These are phyloP conservation scores for Drosophila lacertosa DNA, from an alignment of 1,140 invertebrate species.

Conservation along the genomic window DNA sequence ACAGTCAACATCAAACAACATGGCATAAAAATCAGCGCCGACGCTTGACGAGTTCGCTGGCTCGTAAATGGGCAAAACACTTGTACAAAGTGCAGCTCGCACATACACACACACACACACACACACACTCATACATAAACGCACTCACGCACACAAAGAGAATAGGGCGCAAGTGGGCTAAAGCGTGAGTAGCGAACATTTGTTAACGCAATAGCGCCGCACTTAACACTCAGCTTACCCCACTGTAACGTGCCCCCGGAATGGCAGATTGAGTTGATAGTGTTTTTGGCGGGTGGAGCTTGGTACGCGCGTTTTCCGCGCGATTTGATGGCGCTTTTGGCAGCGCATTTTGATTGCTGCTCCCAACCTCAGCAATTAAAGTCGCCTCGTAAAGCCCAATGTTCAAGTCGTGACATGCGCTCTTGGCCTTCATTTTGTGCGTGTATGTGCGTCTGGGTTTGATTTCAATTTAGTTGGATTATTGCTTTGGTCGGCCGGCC, in stretches of 20 bases:
- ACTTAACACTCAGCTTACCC: slow-evolving; percentile 59
- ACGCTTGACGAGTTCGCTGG: slow-evolving; percentile 56
- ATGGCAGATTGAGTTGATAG: slow-evolving; percentile 53
- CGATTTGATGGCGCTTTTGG: slow-evolving; percentile 76
- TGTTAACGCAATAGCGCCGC: slow-evolving; percentile 63
- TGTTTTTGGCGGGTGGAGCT: slow-evolving; percentile 34
- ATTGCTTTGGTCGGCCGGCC: slow-evolving; percentile 61
- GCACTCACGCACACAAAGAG: slow-evolving; percentile 26
- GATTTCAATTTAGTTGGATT: slow-evolving; percentile 76
- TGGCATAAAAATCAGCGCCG: slow-evolving; percentile 70
- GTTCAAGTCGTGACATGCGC: slow-evolving; percentile 31
- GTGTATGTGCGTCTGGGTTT: slow-evolving; percentile 53
- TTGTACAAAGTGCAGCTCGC: slow-evolving; percentile 74
- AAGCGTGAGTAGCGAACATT: slow-evolving; percentile 36
- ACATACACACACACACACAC: slow-evolving; percentile 22
- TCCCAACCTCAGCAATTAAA: slow-evolving; percentile 64
- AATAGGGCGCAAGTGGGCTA: slow-evolving; percentile 13
- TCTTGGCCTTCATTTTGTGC: no score
- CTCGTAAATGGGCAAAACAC: slow-evolving; percentile 80
- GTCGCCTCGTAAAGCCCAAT: slow-evolving; percentile 50
- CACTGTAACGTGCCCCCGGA: not conserved
- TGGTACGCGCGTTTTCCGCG: slow-evolving; percentile 61
- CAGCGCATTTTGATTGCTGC: slow-evolving; percentile 64
- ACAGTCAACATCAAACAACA: slow-evolving; percentile 70
- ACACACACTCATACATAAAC: no score